Percentiles rank a stretch among this genome's conserved stretches.
These are phyloP conservation scores for Oryctes rhinoceros DNA, from an alignment of 1,140 invertebrate species.

Conservation along the genomic window DNA sequence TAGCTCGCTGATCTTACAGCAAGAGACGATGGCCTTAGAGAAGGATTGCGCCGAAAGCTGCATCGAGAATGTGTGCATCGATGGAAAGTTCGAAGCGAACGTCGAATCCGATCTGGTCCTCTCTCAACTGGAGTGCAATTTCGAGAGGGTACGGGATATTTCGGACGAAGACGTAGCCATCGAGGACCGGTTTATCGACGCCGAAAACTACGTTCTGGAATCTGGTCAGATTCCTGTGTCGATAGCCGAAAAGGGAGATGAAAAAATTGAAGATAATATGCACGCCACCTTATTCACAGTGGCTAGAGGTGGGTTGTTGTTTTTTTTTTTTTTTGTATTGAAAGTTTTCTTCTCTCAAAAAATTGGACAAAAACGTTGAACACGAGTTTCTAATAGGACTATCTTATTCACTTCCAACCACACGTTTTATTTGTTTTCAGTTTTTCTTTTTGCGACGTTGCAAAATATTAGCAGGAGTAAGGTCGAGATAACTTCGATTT, in stretches of 20 bases:
- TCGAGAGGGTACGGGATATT: constrained; percentile 51
- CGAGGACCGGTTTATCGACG: constrained; percentile 61
- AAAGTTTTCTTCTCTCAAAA: too few species aligned
- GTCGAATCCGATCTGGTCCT: constrained; percentile 60
- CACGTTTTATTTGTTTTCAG: too few species aligned
- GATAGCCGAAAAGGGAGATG: constrained; percentile 49
- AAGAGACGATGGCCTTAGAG: constrained; percentile 55
- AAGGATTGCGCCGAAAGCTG: constrained; percentile 49
- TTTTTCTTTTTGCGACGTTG: too few species aligned
- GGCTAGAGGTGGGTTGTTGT: constrained; percentile 48
- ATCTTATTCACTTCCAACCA: too few species aligned
- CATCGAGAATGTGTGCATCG: constrained; percentile 49
- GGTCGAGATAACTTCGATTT: too few species aligned
- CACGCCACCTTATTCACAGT: constrained; percentile 57
- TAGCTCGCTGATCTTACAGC: constrained; percentile 58
- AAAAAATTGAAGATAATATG: constrained; percentile 54
- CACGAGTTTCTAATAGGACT: too few species aligned
- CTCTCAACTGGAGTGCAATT: constrained; percentile 53
- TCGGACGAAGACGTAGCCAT: constrained; percentile 58
- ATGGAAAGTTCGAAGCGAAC: constrained; percentile 58
- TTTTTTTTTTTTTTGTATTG: too few species aligned
- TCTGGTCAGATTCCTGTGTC: constrained; percentile 59
- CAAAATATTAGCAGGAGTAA: too few species aligned
- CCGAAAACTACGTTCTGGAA: constrained; percentile 62
- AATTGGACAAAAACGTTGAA: too few species aligned